A percentile compares a stretch with the other conserved stretches of the same genome.
Evolutionary conservation across 2,113 vertebrate genomes (phyloP).

Genomic region (Gopherus evgoodei): DNA sequence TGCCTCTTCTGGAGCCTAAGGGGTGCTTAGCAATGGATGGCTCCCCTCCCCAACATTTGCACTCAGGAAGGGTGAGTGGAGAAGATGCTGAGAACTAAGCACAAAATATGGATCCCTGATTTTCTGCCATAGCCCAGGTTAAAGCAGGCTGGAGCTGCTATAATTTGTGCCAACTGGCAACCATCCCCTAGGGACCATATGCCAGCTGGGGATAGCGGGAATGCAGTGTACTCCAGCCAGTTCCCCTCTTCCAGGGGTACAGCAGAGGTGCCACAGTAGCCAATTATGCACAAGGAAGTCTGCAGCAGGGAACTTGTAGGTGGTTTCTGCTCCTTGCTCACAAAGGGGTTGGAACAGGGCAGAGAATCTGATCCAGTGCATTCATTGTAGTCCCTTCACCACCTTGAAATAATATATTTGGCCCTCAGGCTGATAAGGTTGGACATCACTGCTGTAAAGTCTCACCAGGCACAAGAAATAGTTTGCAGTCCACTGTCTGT

Average conservation of each 20-base stretch:
- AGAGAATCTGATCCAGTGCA: neutral
- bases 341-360: neutral
- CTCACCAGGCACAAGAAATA: neutral
- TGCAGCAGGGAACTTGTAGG: neutral
- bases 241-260: accelerated
- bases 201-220: neutral
- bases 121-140: neutral
- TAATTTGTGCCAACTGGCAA: neutral
- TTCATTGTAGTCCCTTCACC: neutral
- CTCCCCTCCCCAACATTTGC: neutral
- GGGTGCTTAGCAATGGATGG: neutral
- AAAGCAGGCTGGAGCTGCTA: neutral
- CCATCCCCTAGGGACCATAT: neutral
- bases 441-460: neutral
- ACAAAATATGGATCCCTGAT: neutral
- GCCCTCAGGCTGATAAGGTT: neutral
- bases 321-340: neutral
- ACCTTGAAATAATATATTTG: neutral
- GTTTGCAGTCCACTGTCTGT: neutral
- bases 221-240: neutral
- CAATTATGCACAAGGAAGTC: neutral
- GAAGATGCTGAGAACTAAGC: neutral
- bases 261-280: neutral
- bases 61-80: neutral
- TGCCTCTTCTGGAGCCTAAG: neutral